Base-by-base conservation (phyloP, 2,113 vertebrate species). In the Beaufortia kweichowensis region DNA sequence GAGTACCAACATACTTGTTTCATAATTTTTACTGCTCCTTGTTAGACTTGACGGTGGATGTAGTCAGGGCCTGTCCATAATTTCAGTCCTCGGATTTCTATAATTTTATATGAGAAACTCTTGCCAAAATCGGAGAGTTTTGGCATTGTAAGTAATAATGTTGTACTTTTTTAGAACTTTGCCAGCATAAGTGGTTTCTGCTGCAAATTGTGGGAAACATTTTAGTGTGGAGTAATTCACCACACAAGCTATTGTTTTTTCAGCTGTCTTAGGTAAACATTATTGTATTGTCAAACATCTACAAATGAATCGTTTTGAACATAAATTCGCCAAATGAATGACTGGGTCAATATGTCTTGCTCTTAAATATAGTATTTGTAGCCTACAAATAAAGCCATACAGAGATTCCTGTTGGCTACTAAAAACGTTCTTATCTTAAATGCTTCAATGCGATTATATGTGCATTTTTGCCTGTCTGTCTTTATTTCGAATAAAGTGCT, bases 401-500 rank as follows among this genome's bases (percentile, higher is more conserved):
- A 64, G 21, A 63, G 9, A 68, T 29, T 79, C 33, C 33, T 24
- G 53, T 15, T 39, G 55, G 28, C 55, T 48, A 59, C 68, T 69
- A 41, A 65, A 28, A 63, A 79, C 57, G 60, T 85, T 91, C 86
- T 92, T 84, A 88, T 88, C 86, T 80, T 0, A 89, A 86, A 92
- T 87, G 89, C 92, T 93, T 92, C 89, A 93, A 91, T 93, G 92
- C 93, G 92, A 93, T 92, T 11, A 90, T 93, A 91, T 92, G 87
- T 90, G 85, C 89, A 87, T 90, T 92, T 89, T 86, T 82, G 88
- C 72, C 59, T 63, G 78, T 69, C 91, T 92, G 92, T 92, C 93
- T 92, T 94, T 92, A 92, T 92, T 90, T 93, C 91, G 90, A 94
- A 94, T 93, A 93, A 93, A 95, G 85, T 91, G 90, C 90, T 92